Percentiles rank a stretch among this genome's conserved stretches.
Conservation (phyloP, 1,140 invertebrate species). For the Charaxes varanes region DNA sequence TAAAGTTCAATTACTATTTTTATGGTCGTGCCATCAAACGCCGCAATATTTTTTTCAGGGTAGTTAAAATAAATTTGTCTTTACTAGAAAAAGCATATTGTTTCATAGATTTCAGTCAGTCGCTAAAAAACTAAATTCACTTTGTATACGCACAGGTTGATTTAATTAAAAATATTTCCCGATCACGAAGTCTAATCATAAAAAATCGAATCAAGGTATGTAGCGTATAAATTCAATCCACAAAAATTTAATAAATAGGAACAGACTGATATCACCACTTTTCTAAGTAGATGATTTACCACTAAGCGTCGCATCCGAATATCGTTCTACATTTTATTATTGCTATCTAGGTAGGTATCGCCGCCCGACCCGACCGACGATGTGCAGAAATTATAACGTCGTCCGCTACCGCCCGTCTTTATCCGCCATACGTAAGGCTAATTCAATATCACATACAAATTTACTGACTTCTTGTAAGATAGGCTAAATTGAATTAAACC, state of each 20-base stretch:
- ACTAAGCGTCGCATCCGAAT: slow-evolving; percentile 36
- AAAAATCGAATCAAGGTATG: slow-evolving; percentile 16
- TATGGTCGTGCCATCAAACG: too few species aligned
- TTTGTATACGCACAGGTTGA: background rate
- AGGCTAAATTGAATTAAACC: slow-evolving; percentile 22
- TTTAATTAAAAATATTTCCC: slow-evolving; percentile 9
- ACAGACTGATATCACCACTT: slow-evolving; percentile 4
- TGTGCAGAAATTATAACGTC: slow-evolving; percentile 55
- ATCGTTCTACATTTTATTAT: slow-evolving; percentile 58
- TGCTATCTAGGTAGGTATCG: slow-evolving; percentile 58
- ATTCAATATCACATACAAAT: slow-evolving; percentile 1
- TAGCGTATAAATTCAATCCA: background rate
- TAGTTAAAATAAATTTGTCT: too few species aligned
- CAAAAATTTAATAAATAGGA: slow-evolving; percentile 1
- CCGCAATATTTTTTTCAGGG: too few species aligned
- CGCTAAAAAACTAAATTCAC: slow-evolving; percentile 2
- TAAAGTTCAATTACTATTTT: too few species aligned
- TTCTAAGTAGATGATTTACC: slow-evolving; percentile 22
- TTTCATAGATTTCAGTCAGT: too few species aligned
- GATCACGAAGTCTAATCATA: slow-evolving; percentile 10
- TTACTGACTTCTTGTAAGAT: slow-evolving; percentile 8
- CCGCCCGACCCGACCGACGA: slow-evolving; percentile 43
- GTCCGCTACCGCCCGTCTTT: slow-evolving; percentile 18
- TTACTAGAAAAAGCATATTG: too few species aligned
- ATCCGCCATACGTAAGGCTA: slow-evolving; percentile 1